Base-by-base conservation (phyloP, 2,113 vertebrate genomes). In the Oophaga pumilio region DNA sequence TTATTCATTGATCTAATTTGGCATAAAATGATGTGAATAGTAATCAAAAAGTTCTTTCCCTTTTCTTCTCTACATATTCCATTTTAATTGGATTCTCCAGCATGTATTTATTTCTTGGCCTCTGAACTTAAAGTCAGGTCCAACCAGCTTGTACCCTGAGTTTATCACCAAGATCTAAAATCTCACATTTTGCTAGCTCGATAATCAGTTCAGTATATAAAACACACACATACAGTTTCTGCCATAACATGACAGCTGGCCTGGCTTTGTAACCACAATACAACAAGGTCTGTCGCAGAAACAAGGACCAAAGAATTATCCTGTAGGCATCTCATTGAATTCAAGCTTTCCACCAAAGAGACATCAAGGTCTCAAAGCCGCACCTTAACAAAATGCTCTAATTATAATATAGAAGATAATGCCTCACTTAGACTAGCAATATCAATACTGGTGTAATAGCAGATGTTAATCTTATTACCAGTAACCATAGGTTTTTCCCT, bases 1-100 rank as follows among this genome's bases (percentile, higher is more conserved):
- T 88, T 88, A 88, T 88, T 88, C 87, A 88, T 88, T 83, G 57
- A 83, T 84, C 60, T 88, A 76, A 84, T 88, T 83, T 88, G 71
- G 69, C 59, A 88, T 77, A 84, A 77, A 88, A 88, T 66, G 24
- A 88, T 77, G 43, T 84, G 80, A 88, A 76, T 84, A 77, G 59
- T 88, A 88, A 83, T 77, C 81, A 83, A 84, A 88, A 88, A 57
- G 18, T 33, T 26, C 14, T 68, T 33, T 78, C 9, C 69, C 33
- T 43, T 43, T 20, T 33, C 57, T 64, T 86, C 43, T 80, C 74
- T 11, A 43, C 73, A 88, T 78, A 71, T 86, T 86, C 68, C 76
- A 62, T 60, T 86, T 69, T 89, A 89, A 87, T 82, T 85, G 87
- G 60, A 76, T 86, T 81, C 60, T 77, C 81, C 6, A 76, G 24